A percentile compares a stretch with the other conserved stretches of the same genome.
phyloP scores from a whole-genome alignment of 2,888 invertebrate genomes.

The Antheraea assamensis region DNA sequence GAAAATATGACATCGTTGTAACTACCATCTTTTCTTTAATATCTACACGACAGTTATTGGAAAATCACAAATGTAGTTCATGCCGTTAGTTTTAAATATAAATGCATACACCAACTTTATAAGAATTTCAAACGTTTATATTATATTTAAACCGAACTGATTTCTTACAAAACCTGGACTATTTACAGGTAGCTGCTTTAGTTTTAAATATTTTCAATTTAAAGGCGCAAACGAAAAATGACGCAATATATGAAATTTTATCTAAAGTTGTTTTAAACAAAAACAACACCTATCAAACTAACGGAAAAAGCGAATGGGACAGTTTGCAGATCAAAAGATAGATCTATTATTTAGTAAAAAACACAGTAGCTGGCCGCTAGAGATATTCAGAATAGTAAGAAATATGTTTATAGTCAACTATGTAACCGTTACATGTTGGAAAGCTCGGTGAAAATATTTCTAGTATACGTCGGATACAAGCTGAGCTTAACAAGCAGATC shows the following conservation, averaged over 20 bases:
- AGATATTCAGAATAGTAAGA: background rate
- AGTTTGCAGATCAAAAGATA: background rate
- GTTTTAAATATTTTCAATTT: background rate
- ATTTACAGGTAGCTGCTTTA: background rate
- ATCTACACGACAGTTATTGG: too few relatives aligned
- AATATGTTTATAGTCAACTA: background rate
- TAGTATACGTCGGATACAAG: constrained; percentile 42
- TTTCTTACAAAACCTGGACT: too few relatives aligned
- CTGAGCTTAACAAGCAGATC: constrained; percentile 50
- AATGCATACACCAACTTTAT: too few relatives aligned
- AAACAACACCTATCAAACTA: background rate
- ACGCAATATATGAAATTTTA: background rate
- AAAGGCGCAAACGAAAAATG: background rate
- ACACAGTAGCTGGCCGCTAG: background rate
- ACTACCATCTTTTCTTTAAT: too few relatives aligned
- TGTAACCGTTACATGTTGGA: constrained; percentile 43
- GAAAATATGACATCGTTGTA: too few relatives aligned
- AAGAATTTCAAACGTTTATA: too few relatives aligned
- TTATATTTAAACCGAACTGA: too few relatives aligned
- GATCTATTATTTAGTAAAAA: background rate
- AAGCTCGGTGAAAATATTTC: constrained; percentile 59
- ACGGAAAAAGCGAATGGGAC: background rate
- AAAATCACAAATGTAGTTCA: too few relatives aligned
- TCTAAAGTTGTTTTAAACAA: background rate
- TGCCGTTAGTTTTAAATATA: too few relatives aligned